Percentiles rank a stretch among this genome's conserved stretches.
Conservation (phyloP, 1,140 invertebrate species). For the Drosophila nannoptera region DNA sequence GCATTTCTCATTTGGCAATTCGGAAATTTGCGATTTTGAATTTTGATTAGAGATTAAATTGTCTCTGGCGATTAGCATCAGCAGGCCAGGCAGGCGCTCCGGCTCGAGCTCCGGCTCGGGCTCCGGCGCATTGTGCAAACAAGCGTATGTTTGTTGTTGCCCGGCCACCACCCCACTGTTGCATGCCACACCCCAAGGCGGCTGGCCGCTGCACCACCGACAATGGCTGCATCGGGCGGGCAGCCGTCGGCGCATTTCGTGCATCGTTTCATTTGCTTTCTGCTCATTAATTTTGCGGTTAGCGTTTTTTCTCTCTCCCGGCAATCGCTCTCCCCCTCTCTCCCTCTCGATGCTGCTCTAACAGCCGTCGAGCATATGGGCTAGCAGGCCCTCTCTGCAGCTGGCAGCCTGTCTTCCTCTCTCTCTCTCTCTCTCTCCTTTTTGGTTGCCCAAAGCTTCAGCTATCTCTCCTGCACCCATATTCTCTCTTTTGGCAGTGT, state of each 20-base stretch:
- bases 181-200: neutral
- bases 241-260: conserved; percentile 50
- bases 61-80: conserved; percentile 74
- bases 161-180: conserved; percentile 11
- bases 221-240: conserved; percentile 25
- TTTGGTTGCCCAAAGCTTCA: neutral
- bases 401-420: neutral
- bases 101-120: no score
- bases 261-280: conserved; percentile 71
- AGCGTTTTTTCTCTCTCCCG: conserved; percentile 20
- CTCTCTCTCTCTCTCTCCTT: no score
- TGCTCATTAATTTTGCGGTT: conserved; percentile 75
- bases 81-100: conserved; percentile 1
- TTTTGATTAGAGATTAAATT: conserved; percentile 78
- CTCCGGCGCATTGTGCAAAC: conserved; percentile 65
- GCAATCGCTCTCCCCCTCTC: no score
- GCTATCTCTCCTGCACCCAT: neutral
- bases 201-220: conserved; percentile 17
- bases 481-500: neutral
- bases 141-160: conserved; percentile 75
- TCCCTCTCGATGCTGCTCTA: conserved; percentile 28
- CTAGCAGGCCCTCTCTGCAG: neutral
- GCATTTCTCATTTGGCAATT: conserved; percentile 34
- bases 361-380: conserved; percentile 17
- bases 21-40: conserved; percentile 74